Base-by-base conservation (phyloP, 2,797 vertebrate species). In the Borostomias antarcticus region DNA sequence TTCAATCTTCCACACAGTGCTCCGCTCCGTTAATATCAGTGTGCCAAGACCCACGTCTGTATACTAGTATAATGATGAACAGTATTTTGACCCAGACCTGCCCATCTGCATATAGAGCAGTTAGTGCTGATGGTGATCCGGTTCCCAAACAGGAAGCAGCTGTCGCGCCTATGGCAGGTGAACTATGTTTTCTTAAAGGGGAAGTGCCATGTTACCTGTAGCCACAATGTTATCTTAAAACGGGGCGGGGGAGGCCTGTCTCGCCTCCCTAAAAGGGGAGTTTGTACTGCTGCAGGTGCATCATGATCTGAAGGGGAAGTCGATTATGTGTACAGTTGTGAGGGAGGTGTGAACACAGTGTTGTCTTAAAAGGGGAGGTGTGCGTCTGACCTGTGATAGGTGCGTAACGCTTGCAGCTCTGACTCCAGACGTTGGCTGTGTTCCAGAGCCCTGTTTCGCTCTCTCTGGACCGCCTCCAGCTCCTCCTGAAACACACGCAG, bases 301-400 rank as follows among this genome's bases (percentile, higher is more conserved):
- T n/a, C n/a, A n/a, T n/a, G n/a, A n/a, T n/a, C n/a, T 0, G 19
- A 32, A 32, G n/a, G 29, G 43, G n/a, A 47, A 47, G 60, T 51
- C 13, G 45, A 26, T 21, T 25, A 35, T 43, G 35, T 62, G 17
- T 30, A 7, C 9, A n/a, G 45, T 21, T 6, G 2, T 61, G 40
- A 11, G 3, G n/a, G 15, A 26, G 5, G n/a, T 2, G 29, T 15
- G 23, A 51, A 33, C 30, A 59, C 28, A n/a, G n/a, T n/a, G n/a
- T n/a, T n/a, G n/a, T n/a, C n/a, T n/a, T n/a, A n/a, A n/a, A n/a
- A n/a, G 45, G 60, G 29, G 29, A 40, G 26, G 33, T 2, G 25
- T 10, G n/a, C 17, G 19, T 6, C 69, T 89, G 85, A 98, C 95
- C 94, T 96, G 90, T 91, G 92, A 88, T 92, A 92, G 86, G 92